Conservation (phyloP, 2,113 vertebrate species). For the Mustela lutreola region DNA sequence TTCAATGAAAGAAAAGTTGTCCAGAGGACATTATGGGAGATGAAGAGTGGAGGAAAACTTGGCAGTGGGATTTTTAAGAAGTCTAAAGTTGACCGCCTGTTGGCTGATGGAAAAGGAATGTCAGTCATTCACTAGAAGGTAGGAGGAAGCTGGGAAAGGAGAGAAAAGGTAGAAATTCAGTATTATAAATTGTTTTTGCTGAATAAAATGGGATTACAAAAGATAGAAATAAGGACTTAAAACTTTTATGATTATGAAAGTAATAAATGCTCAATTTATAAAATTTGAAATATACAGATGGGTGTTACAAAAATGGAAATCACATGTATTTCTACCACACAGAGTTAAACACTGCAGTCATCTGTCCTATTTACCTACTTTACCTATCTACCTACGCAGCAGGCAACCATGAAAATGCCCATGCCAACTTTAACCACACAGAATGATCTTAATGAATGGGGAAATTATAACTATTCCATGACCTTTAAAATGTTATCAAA, state of each 20-base stretch:
- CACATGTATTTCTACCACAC: neutral
- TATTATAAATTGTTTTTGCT: neutral
- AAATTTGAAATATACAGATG: neutral
- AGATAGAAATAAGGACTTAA: neutral
- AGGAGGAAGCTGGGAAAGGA: neutral
- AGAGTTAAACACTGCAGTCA: neutral
- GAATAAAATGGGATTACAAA: neutral
- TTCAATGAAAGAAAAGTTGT: neutral
- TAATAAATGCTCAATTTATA: neutral
- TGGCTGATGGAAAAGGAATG: neutral
- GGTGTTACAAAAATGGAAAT: neutral
- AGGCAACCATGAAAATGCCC: neutral
- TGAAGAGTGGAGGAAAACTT: neutral
- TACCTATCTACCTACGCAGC: neutral
- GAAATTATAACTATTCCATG: neutral
- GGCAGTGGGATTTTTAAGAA: neutral
- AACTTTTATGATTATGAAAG: neutral
- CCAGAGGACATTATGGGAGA: neutral
- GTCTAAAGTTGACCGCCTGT: neutral
- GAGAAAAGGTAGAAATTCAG: neutral
- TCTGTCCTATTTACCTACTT: neutral
- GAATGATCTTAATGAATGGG: neutral
- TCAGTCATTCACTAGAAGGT: neutral
- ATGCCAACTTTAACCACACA: neutral
- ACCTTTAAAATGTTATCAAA: neutral